Evolutionary conservation across 2,113 vertebrate genomes (phyloP), one percentile per base, ranked within the genome.

Genomic region (Halcyon senegalensis): DNA sequence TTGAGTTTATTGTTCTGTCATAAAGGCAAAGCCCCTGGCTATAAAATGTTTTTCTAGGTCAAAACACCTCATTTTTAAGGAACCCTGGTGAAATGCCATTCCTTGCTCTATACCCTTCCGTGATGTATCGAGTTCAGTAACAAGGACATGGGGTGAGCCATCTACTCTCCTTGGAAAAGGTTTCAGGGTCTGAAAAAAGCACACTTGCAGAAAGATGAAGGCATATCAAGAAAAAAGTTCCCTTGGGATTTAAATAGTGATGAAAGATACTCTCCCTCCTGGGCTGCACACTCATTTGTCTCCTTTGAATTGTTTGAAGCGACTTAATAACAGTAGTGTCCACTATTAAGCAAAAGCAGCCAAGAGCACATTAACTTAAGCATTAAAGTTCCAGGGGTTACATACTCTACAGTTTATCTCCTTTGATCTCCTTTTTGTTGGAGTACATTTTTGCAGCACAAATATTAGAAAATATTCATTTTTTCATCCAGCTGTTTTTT

Each of bases 101-200:
- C 46, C 18, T 56, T 46, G 20, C 30, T 19, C 20, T 59, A 2
- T 30, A 10, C n/a, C 50, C 20, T 7, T 24, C 50, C 11, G 44
- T 1, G 33, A 27, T 15, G 5, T 0, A 4, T 5, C 24, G 4
- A 7, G 31, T n/a, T 50, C 4, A 2, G 16, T 5, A 10, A 10
- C 39, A 60, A 53, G 78, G 77, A 48, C 55, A 10, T 30, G 3
- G 80, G 20, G 31, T 2, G 31, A 83, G 44, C 31, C 14, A 5
- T 30, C 8, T 1, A 0, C n/a, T 63, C 20, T 60, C 55, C 59
- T 19, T 50, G 78, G 64, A 3, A 44, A 50, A 62, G 41, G 51
- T 4, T 62, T 30, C 27, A 13, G 21, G 15, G 6, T 35, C 66
- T 56, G 60, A 55, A 14, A 17, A 33, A 48, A 35, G 6, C 0